Base-by-base conservation (phyloP, 2,888 invertebrate genomes). In the Microctonus brassicae region DNA sequence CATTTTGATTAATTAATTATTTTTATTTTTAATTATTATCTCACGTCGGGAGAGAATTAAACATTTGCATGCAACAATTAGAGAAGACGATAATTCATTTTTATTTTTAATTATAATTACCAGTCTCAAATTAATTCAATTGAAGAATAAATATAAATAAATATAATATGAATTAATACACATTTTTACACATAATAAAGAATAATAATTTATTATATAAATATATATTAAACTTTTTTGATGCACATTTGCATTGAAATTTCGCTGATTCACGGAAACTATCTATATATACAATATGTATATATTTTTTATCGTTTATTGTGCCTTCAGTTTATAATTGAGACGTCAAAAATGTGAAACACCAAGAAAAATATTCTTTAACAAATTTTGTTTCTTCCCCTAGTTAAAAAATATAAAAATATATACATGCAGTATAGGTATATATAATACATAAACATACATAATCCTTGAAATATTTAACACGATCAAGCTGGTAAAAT, bases 251-350 rank as follows among this genome's bases (percentile, higher is more conserved):
- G 53, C n/a, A 20, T 42, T 69, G 78, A 70, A 79, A 82, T 83
- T 83, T 76, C 81, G 86, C 86, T 85, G 85, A 86, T 84, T 85
- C 86, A 85, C 78, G 83, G 79, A 84, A 83, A 83, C 78, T 76
- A 63, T 70, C 64, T 64, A 71, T 71, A 57, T 72, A n/a, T n/a
- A n/a, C n/a, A n/a, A n/a, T n/a, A 17, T 42, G 29, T 42, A 10
- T 13, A 42, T 42, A 6, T 42, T 42, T 42, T 42, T 42, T 42
- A 6, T 24, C 24, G 24, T 24, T 55, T 26, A 11, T 26, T 26
- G 11, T 26, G 26, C 13, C 26, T 2, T 26, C 55, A n/a, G 29
- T 47, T 47, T 47, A 6, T 47, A 47, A 47, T 47, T 47, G 47
- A 47, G 47, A 47, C 20, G 6, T 47, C 47, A 47, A n/a, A 17